These are phyloP conservation scores for Apamea anceps DNA, from an alignment of 2,888 invertebrate genomes.

Conservation along the genomic window DNA sequence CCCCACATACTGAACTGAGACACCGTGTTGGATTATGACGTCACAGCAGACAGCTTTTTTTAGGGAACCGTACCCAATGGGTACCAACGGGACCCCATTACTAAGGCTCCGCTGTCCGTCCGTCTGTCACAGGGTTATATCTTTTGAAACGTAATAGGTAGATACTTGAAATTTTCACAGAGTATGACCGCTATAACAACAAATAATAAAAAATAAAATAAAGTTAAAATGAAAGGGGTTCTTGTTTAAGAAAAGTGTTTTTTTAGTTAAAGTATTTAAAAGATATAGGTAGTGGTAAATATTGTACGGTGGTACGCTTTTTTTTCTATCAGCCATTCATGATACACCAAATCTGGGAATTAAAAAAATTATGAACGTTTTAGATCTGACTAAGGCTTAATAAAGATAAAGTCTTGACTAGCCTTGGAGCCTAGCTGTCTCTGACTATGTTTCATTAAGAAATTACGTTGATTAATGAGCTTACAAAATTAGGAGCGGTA, in stretches of 20 bases:
- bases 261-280: too few species aligned
- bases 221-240: too few species aligned
- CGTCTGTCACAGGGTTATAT: background rate
- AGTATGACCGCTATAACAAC: background rate
- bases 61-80: background rate
- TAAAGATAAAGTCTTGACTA: conserved; percentile 30
- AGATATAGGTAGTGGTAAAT: too few species aligned
- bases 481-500: conserved; percentile 41
- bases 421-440: conserved; percentile 30
- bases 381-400: conserved; percentile 16
- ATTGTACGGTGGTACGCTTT: too few species aligned
- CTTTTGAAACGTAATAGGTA: background rate
- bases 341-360: conserved; percentile 12
- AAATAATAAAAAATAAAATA: background rate
- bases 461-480: conserved; percentile 56
- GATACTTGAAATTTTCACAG: background rate
- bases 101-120: too few species aligned
- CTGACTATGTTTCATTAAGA: conserved; percentile 45
- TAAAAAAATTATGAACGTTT: conserved; percentile 20
- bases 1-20: background rate
- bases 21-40: background rate
- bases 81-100: too few species aligned
- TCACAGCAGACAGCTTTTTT: background rate
- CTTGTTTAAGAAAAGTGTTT: too few species aligned
- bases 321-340: background rate